Conservation (phyloP, 2,888 invertebrate genomes). For the Drosophila ezoana region DNA sequence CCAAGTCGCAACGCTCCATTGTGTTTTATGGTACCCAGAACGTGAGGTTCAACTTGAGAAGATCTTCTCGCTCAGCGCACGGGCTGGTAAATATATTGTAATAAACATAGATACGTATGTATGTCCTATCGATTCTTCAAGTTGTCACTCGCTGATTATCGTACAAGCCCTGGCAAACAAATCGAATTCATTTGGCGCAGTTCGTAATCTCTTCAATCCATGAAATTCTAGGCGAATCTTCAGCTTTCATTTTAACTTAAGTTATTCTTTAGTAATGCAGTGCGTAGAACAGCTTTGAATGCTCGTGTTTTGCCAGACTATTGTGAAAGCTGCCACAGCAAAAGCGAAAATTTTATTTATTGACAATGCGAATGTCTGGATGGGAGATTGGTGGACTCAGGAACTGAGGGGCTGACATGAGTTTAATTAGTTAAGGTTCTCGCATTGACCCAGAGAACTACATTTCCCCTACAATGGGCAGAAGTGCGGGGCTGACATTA, state of each 20-base stretch:
- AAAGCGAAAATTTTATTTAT: slow-evolving; percentile 56
- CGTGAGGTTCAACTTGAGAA: slow-evolving; percentile 68
- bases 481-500: slow-evolving; percentile 36
- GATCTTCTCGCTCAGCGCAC: slow-evolving; percentile 34
- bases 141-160: slow-evolving; percentile 52
- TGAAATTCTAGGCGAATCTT: slow-evolving; percentile 36
- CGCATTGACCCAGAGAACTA: slow-evolving; percentile 79
- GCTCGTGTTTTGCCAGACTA: slow-evolving; percentile 28
- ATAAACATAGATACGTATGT: slow-evolving; percentile 22
- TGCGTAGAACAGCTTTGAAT: slow-evolving; percentile 48
- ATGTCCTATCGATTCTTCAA: slow-evolving; percentile 24
- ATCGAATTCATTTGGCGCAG: slow-evolving; percentile 63
- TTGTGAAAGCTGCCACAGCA: slow-evolving; percentile 64
- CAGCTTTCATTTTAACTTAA: slow-evolving; percentile 32
- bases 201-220: slow-evolving; percentile 37
- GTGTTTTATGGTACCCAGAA: slow-evolving; percentile 69
- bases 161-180: slow-evolving; percentile 4
- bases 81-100: slow-evolving; percentile 23
- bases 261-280: slow-evolving; percentile 27
- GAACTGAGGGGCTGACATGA: slow-evolving; percentile 11
- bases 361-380: slow-evolving; percentile 50
- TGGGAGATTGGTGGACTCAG: slow-evolving; percentile 8
- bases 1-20: slow-evolving; percentile 62
- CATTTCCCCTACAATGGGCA: slow-evolving; percentile 49
- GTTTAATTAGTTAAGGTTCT: slow-evolving; percentile 73